Evolutionary conservation across 2,113 vertebrate species (phyloP).

Genomic region (Tringa solitaria): DNA sequence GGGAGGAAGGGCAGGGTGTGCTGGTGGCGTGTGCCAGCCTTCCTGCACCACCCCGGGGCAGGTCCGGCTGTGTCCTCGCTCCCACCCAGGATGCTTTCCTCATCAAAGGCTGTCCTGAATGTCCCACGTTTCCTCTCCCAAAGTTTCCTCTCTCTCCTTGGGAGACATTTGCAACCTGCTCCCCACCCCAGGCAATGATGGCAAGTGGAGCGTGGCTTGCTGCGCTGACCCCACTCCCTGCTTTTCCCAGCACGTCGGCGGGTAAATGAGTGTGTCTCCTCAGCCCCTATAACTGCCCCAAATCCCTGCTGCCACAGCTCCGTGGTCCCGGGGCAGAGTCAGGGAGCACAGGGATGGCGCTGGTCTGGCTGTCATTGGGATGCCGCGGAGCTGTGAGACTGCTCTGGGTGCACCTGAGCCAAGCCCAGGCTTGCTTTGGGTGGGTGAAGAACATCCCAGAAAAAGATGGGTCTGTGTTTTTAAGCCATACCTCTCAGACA

Average conservation of each 20-base stretch:
- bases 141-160: background rate
- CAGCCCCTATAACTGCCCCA: rapidly evolving
- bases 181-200: background rate
- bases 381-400: background rate
- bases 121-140: background rate
- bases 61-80: background rate
- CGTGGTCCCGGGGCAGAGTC: rapidly evolving
- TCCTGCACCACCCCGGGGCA: background rate
- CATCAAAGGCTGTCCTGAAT: background rate
- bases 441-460: background rate
- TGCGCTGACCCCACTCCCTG: background rate
- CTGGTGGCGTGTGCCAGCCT: background rate
- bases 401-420: background rate
- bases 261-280: background rate
- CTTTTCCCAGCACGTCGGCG: background rate
- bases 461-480: background rate
- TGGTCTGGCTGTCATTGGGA: background rate
- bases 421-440: background rate
- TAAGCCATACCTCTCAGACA: background rate
- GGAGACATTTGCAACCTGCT: background rate
- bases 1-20: background rate
- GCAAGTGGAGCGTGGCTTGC: background rate
- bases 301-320: background rate
- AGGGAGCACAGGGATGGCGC: rapidly evolving
- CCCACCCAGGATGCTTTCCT: background rate